Conservation (phyloP, 2,888 invertebrate genomes). For the Candidula unifasciata region DNA sequence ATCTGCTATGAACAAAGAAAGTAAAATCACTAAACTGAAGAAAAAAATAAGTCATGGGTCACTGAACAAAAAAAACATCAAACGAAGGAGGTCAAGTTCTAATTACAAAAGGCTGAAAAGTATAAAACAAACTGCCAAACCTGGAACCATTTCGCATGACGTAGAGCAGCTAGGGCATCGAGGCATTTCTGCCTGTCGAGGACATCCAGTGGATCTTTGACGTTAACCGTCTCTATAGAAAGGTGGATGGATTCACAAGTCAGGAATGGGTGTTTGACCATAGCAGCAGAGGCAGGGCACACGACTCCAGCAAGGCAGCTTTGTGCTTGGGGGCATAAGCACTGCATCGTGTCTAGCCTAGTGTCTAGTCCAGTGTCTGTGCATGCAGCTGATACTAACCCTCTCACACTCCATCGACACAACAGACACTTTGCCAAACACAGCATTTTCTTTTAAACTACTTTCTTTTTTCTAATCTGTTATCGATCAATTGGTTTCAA, state of each 20-base stretch:
- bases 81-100: conserved; percentile 4
- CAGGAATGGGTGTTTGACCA: conserved; percentile 78
- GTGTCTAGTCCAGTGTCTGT: neutral
- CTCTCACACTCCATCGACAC: too few relatives aligned
- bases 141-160: conserved; percentile 99
- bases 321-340: conserved; percentile 38
- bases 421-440: too few relatives aligned
- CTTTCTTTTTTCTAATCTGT: too few relatives aligned
- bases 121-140: conserved; percentile 81
- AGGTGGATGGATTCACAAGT: conserved; percentile 40
- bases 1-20: conserved; percentile 38
- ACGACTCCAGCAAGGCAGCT: neutral
- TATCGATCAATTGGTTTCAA: too few relatives aligned
- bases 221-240: conserved; percentile 79
- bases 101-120: conserved; percentile 52
- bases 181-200: conserved; percentile 99
- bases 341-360: neutral
- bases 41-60: conserved; percentile 35
- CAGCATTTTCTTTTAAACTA: too few relatives aligned
- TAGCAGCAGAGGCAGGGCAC: conserved; percentile 50
- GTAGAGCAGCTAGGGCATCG: conserved; percentile 99
- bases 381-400: too few relatives aligned
- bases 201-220: conserved; percentile 88
- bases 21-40: neutral
- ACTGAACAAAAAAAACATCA: conserved; percentile 17